Conservation (phyloP, 2,113 vertebrate genomes). For the Micronycteris hirsuta region DNA sequence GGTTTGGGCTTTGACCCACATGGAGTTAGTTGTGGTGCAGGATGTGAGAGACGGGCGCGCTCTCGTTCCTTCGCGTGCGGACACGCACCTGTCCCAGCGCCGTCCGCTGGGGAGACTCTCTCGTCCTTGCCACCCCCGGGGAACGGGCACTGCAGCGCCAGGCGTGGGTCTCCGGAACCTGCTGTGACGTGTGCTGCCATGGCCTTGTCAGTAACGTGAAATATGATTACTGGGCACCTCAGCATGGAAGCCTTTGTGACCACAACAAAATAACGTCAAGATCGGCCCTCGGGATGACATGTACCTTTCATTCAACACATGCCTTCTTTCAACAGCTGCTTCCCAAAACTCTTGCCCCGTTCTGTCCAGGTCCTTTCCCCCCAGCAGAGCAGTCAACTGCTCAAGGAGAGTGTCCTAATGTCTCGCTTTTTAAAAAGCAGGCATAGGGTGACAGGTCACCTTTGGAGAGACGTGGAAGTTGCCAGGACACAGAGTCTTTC, state of each 20-base stretch:
- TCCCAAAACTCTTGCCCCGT: not conserved
- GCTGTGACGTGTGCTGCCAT: not conserved
- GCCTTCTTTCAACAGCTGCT: not conserved
- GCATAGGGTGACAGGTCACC: not conserved
- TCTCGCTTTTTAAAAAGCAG: not conserved
- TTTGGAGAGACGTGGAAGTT: not conserved
- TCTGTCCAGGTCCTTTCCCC: not conserved
- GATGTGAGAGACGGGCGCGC: not conserved
- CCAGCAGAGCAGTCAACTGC: not conserved
- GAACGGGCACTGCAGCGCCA: too few relatives aligned
- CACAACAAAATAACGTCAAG: not conserved
- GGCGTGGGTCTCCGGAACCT: not conserved
- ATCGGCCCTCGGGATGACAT: not conserved
- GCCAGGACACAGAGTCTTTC: not conserved
- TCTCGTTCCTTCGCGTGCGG: not conserved
- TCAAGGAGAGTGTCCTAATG: not conserved
- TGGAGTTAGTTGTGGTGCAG: not conserved
- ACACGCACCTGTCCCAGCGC: not conserved
- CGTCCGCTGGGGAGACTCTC: not conserved
- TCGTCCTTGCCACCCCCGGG: too few relatives aligned
- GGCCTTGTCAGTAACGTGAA: not conserved
- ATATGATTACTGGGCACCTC: not conserved
- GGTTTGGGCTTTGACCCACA: not conserved
- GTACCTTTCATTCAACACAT: not conserved
- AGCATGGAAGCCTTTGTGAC: not conserved